Evolutionary conservation across 2,888 invertebrate species (phyloP).

Genomic region (Cheilosia scutellata): DNA sequence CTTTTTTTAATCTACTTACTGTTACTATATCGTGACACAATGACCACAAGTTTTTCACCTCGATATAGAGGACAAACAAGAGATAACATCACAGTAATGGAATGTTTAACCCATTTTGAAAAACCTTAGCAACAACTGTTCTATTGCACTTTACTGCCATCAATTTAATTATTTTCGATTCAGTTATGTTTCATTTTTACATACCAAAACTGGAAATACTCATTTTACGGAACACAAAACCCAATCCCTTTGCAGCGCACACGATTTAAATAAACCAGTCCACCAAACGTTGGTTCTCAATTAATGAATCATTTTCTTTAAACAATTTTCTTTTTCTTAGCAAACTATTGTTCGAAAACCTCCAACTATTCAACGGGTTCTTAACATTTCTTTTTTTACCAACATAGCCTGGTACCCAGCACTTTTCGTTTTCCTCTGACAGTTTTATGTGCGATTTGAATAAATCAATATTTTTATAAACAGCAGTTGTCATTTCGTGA

Average conservation of each 20-base stretch:
- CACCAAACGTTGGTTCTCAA: neutral
- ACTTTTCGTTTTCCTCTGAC: slow-evolving; percentile 47
- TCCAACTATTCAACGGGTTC: slow-evolving; percentile 18
- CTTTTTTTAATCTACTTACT: slow-evolving; percentile 40
- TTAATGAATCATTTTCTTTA: slow-evolving; percentile 29
- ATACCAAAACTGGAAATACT: slow-evolving; percentile 43
- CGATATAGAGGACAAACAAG: slow-evolving; percentile 56
- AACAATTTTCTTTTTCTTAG: neutral
- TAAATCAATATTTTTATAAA: slow-evolving; percentile 79
- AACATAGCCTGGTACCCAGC: slow-evolving; percentile 49
- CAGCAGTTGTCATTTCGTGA: slow-evolving; percentile 76
- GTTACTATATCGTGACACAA: slow-evolving; percentile 57
- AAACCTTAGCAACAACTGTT: slow-evolving; percentile 67
- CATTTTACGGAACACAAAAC: slow-evolving; percentile 22
- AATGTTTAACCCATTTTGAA: slow-evolving; percentile 64
- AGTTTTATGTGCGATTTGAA: slow-evolving; percentile 72
- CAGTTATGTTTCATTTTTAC: slow-evolving; percentile 36
- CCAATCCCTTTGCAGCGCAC: slow-evolving; percentile 22
- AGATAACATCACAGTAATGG: slow-evolving; percentile 64
- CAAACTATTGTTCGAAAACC: slow-evolving; percentile 33
- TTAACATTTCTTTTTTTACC: slow-evolving; percentile 41
- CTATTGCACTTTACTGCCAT: slow-evolving; percentile 47
- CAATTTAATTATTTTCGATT: slow-evolving; percentile 54
- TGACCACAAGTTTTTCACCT: slow-evolving; percentile 55
- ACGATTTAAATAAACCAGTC: slow-evolving; percentile 23